Percentiles rank a stretch among this genome's conserved stretches.
Evolutionary conservation across 2,888 invertebrate genomes (phyloP).

Genomic region (Keiferia lycopersicella): DNA sequence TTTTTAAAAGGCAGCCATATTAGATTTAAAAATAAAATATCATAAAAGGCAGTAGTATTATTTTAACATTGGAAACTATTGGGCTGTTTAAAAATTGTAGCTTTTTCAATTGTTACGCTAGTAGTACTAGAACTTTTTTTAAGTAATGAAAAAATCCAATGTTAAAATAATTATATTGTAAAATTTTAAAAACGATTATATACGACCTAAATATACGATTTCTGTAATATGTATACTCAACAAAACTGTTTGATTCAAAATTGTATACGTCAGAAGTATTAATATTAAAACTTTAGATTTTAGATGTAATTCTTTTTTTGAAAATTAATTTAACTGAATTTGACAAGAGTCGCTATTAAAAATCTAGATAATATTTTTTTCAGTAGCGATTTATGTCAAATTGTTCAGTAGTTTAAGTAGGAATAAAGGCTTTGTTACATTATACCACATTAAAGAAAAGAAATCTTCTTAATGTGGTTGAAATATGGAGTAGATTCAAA

Average conservation of each 20-base stretch:
- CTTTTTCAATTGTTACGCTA: constrained; percentile 13
- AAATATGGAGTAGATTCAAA: neutral
- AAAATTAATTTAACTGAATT: constrained; percentile 15
- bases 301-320: constrained; percentile 34
- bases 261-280: constrained; percentile 60
- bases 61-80: constrained; percentile 17
- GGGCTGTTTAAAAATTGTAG: constrained; percentile 19
- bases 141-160: neutral
- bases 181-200: constrained; percentile 48
- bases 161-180: constrained; percentile 26
- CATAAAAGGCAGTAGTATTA: constrained; percentile 18
- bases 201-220: constrained; percentile 68
- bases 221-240: constrained; percentile 51
- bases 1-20: constrained; percentile 66
- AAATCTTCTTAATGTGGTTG: neutral
- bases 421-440: constrained; percentile 5
- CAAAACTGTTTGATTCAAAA: constrained; percentile 64
- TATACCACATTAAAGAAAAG: constrained; percentile 15
- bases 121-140: constrained; percentile 15
- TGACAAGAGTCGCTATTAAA: constrained; percentile 9
- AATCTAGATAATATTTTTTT: neutral
- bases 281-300: constrained; percentile 38
- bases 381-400: constrained; percentile 13
- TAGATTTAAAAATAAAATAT: constrained; percentile 44
- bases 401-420: neutral